These are phyloP conservation scores for Drosophila rufa DNA, from an alignment of 1,140 invertebrate genomes.

Conservation along the genomic window DNA sequence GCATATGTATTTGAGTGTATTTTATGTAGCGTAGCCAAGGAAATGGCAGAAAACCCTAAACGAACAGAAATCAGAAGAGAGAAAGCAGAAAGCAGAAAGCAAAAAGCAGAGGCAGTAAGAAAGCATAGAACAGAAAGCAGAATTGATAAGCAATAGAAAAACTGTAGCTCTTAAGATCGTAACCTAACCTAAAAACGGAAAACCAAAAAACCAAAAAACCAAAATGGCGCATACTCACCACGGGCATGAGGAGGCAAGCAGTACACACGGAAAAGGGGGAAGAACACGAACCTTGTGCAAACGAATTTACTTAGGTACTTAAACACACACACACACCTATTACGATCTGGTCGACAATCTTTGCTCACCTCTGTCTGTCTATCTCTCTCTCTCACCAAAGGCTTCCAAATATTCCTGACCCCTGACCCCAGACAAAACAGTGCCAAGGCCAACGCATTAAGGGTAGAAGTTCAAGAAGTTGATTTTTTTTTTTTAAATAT, in stretches of 20 bases:
- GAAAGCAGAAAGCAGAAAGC: slow-evolving; percentile 5
- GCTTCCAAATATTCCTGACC: slow-evolving; percentile 24
- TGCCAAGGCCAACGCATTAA: slow-evolving; percentile 49
- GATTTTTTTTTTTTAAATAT: slow-evolving; percentile 22
- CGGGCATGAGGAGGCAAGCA: not conserved
- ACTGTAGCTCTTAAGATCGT: slow-evolving; percentile 57
- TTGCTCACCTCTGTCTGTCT: slow-evolving; percentile 1
- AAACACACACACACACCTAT: slow-evolving; percentile 48
- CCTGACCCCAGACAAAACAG: slow-evolving; percentile 7
- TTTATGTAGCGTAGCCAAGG: slow-evolving; percentile 58
- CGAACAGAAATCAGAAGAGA: slow-evolving; percentile 15
- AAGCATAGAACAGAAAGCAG: slow-evolving; percentile 29
- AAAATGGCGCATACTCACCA: slow-evolving; percentile 6
- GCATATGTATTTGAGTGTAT: slow-evolving; percentile 49
- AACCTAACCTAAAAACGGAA: slow-evolving; percentile 25
- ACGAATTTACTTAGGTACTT: slow-evolving; percentile 78
- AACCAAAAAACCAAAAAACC: not conserved
- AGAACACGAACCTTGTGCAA: slow-evolving; percentile 54
- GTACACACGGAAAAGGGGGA: slow-evolving; percentile 4
- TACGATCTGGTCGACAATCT: slow-evolving; percentile 41
- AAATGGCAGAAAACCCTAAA: slow-evolving; percentile 1
- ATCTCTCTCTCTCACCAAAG: slow-evolving; percentile 28
- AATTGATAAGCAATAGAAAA: slow-evolving; percentile 67
- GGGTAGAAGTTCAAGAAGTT: slow-evolving; percentile 26
- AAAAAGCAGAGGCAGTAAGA: not conserved